Percentiles rank a stretch among this genome's conserved stretches.
Conservation (phyloP, 2,113 vertebrate genomes). For the Plecturocebus donacophilus region DNA sequence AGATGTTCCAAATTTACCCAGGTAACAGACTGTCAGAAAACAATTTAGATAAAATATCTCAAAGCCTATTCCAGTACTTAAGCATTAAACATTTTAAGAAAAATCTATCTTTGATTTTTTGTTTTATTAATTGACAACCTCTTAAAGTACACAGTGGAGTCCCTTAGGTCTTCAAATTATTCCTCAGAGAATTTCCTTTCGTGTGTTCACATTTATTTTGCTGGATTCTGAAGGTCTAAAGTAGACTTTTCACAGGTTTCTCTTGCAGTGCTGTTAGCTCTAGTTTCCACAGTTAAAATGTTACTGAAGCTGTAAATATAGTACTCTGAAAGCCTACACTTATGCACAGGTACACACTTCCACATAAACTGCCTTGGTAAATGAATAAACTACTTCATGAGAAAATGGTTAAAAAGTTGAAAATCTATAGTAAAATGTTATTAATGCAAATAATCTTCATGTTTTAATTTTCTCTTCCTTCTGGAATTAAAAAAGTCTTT, state of each 20-base stretch:
- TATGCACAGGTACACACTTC: neutral
- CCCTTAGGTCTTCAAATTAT: neutral
- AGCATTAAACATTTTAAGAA: constrained; percentile 12
- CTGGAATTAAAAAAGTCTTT: neutral
- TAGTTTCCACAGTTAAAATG: neutral
- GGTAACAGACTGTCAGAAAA: neutral
- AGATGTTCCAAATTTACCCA: neutral
- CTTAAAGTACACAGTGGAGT: neutral
- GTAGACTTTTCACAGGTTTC: neutral
- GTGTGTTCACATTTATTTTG: neutral
- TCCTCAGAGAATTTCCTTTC: neutral
- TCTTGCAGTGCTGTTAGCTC: neutral
- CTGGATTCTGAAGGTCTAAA: neutral
- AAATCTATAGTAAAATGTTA: neutral
- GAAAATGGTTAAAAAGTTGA: neutral
- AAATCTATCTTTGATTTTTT: neutral
- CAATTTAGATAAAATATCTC: neutral
- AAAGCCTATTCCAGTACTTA: neutral
- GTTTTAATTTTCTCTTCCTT: neutral
- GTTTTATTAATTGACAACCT: neutral
- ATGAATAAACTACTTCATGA: neutral
- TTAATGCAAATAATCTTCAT: neutral
- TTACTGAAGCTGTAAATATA: neutral
- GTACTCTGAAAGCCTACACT: neutral
- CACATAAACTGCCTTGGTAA: neutral